Base-by-base conservation (phyloP, 2,888 invertebrate species). In the Flabesymbios commensalis region DNA sequence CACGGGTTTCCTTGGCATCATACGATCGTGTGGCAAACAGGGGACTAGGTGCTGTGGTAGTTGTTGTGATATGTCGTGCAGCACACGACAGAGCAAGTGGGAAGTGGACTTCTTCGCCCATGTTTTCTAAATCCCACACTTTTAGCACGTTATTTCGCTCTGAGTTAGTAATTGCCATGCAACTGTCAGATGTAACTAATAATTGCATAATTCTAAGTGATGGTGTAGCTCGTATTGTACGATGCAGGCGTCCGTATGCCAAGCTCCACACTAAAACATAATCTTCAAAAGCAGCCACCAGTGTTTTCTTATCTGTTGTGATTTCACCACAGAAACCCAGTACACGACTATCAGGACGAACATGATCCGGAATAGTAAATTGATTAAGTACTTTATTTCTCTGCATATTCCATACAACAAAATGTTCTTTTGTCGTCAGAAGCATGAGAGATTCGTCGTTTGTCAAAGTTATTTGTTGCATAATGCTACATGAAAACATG, bases 211-310 rank as follows among this genome's bases (percentile, higher is more conserved):
- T 41, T 22, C 22, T 45, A 14, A 19, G 22, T 22, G 45, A 10
- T 22, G 62, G 62, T 28, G 67, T 65, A 19, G 69, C 65, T 55
- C 69, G 66, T 31, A 66, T 63, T 3, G 48, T 59, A 32, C 64
- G 57, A 1, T 67, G 22, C 2, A 70, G 29, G 19, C 61, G 61
- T 1, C 70, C 65, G 10, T 65, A 59, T 14, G 42, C 41, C 2
- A 59, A 59, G 47, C 67, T 64, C 65, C 65, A 72, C 2, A 69
- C n/a, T 1, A 72, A 45, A 39, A 71, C 45, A 49, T 69, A 51
- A 17, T 64, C 64, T 45, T 71, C 72, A 58, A 69, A 72, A 4
- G 58, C 67, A 2, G 66, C 65, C 17, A 74, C 33, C 17, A 74
- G 57, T 10, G 61, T 51, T 4, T 57, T 56, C 4, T 49, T 43